Conservation (phyloP, 2,113 vertebrate genomes). For the Gambusia holbrooki region DNA sequence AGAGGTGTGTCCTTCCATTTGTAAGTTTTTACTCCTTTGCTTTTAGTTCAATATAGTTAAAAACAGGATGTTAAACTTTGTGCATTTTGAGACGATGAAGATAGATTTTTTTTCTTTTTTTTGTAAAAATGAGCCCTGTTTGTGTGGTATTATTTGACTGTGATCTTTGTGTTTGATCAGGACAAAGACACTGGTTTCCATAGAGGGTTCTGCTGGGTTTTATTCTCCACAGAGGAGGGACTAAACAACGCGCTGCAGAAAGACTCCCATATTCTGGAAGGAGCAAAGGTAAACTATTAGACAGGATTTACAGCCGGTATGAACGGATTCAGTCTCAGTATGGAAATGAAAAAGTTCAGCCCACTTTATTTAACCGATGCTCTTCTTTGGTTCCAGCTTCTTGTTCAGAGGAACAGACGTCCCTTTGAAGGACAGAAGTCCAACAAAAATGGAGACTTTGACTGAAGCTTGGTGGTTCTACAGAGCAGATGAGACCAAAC, state of each 20-base stretch:
- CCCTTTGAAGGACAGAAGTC: slow-evolving; percentile 41
- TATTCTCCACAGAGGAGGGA: slow-evolving; percentile 80
- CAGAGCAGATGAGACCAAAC: too few relatives aligned
- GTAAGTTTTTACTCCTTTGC: slow-evolving; percentile 81
- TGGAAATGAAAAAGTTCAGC: not conserved
- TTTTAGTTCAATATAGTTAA: too few relatives aligned
- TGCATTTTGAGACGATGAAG: not conserved
- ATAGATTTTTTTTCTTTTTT: not conserved
- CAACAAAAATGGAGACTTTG: slow-evolving; percentile 14
- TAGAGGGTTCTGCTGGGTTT: slow-evolving; percentile 86
- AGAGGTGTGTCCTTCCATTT: slow-evolving; percentile 85
- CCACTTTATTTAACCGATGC: not conserved
- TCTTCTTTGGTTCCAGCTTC: slow-evolving; percentile 68
- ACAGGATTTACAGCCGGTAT: not conserved
- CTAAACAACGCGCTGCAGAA: slow-evolving; percentile 86
- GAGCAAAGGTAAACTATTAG: slow-evolving; percentile 76
- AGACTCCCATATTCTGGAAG: slow-evolving; percentile 87
- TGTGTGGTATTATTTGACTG: not conserved
- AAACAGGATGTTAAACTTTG: too few relatives aligned
- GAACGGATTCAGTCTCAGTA: not conserved
- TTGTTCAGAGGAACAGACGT: slow-evolving; percentile 76
- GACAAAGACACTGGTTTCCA: slow-evolving; percentile 91
- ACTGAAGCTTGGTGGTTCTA: slow-evolving; percentile 24
- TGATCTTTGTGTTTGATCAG: slow-evolving; percentile 64
- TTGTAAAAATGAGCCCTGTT: not conserved